Conservation (phyloP, 1,140 invertebrate genomes). For the Tetragnatha versicolor region DNA sequence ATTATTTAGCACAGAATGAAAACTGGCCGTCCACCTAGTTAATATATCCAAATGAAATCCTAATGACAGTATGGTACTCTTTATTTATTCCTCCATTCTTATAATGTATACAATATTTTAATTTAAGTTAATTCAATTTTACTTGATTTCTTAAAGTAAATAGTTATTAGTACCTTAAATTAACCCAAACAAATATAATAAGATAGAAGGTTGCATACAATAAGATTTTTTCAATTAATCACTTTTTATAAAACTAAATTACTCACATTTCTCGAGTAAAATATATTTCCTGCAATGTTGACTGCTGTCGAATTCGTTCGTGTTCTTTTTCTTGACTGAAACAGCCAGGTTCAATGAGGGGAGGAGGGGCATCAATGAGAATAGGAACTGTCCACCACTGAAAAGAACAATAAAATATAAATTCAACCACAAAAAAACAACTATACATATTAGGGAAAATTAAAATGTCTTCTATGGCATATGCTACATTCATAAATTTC, state of each 20-base stretch:
- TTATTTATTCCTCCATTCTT: background rate
- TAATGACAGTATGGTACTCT: background rate
- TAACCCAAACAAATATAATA: background rate
- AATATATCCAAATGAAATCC: background rate
- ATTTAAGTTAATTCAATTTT: background rate
- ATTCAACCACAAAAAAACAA: background rate
- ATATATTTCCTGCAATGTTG: constrained; percentile 83
- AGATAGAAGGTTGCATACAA: background rate
- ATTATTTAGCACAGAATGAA: too few relatives aligned
- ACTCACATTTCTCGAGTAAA: constrained; percentile 75
- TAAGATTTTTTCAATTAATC: background rate
- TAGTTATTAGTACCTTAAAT: background rate
- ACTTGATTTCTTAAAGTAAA: background rate
- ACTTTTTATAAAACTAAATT: background rate
- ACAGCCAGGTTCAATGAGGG: constrained; percentile 74
- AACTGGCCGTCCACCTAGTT: too few relatives aligned
- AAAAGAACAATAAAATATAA: constrained; percentile 7
- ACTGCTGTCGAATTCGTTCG: constrained; percentile 83
- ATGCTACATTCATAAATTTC: background rate
- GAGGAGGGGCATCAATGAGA: constrained; percentile 72
- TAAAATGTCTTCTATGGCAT: background rate
- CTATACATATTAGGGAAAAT: background rate
- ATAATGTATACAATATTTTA: background rate
- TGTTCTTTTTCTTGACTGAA: constrained; percentile 86
- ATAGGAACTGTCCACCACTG: constrained; percentile 74